A percentile compares a stretch with the other conserved stretches of the same genome.
Conservation (phyloP, 2,888 invertebrate species). For the Campoplex nolae region DNA sequence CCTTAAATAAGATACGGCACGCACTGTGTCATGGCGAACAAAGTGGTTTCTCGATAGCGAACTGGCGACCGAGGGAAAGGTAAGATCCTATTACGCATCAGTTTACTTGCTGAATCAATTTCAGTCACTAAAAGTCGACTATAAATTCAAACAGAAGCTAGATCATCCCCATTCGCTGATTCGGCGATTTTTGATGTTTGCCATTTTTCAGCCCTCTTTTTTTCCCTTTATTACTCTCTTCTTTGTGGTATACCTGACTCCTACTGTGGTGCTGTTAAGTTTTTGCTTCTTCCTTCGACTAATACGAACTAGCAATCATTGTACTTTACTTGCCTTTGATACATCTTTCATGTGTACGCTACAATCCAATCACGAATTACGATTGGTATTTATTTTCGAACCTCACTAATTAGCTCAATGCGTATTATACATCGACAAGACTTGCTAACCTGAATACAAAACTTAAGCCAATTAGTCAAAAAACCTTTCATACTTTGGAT, state of each 20-base stretch:
- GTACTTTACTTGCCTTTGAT: too few species aligned
- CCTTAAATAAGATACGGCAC: conserved; percentile 70
- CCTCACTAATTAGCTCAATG: background rate
- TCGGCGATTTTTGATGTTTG: conserved; percentile 75
- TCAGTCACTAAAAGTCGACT: conserved; percentile 78
- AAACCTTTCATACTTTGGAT: background rate
- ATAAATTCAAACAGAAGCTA: conserved; percentile 77
- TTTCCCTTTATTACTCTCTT: conserved; percentile 8
- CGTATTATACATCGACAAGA: too few species aligned
- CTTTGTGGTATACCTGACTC: background rate
- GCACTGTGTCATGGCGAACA: conserved; percentile 57
- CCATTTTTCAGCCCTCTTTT: conserved; percentile 60
- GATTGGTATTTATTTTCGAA: too few species aligned
- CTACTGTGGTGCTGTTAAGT: background rate
- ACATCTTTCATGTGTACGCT: background rate
- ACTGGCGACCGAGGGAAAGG: conserved; percentile 59
- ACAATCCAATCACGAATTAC: too few species aligned
- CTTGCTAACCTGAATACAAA: background rate
- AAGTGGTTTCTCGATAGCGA: conserved; percentile 45
- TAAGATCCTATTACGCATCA: conserved; percentile 78
- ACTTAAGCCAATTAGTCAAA: background rate
- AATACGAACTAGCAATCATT: background rate
- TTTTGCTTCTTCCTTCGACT: background rate
- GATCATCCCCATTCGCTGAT: conserved; percentile 74
- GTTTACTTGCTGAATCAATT: conserved; percentile 81